Evolutionary conservation across 2,797 vertebrate species (phyloP), one percentile per base, ranked within the genome.

Genomic region (Platalea minor): DNA sequence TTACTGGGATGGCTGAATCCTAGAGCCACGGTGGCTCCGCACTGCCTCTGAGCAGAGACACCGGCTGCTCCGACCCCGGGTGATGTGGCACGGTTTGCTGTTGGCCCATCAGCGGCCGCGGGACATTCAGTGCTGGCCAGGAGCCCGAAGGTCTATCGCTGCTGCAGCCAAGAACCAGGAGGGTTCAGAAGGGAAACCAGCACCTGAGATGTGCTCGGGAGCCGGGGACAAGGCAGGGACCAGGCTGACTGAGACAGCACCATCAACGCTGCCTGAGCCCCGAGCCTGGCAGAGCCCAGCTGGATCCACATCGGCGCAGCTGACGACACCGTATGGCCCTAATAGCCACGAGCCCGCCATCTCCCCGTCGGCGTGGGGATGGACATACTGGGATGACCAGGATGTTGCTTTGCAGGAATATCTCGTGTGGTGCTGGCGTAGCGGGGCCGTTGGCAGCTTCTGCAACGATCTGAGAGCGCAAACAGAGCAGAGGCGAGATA

Each of bases 281-380:
- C n/a, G 48, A 53, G 57, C 41, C 35, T n/a, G 28, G 63, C 63
- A 80, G 59, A 43, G 13, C 33, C 51, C 76, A 65, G 59, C 17
- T 68, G 50, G 59, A 51, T 63, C 37, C 43, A 57, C 37, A 29
- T 1, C 0, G 1, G 31, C 37, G 29, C 76, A 59, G 85, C 31
- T 59, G n/a, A 56, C 64, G 68, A 7, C 14, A 31, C 13, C 2
- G 1, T 24, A 41, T 25, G 48, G 41, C 35, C 13, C 28, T 11
- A 18, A 50, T 7, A 69, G 56, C 33, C 33, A 41, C 0, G 0
- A 76, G 19, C 31, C 60, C 35, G 37, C 17, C 33, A 46, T 4
- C 65, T 39, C 29, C 24, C 17, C 0, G 0, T 19, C 56, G 10
- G 15, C 0, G 0, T 33, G 41, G 25, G n/a, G 19, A 60, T 11